phyloP scores from a whole-genome alignment of 2,797 vertebrate species.

The Ctenochaetus hawaiiensis region DNA sequence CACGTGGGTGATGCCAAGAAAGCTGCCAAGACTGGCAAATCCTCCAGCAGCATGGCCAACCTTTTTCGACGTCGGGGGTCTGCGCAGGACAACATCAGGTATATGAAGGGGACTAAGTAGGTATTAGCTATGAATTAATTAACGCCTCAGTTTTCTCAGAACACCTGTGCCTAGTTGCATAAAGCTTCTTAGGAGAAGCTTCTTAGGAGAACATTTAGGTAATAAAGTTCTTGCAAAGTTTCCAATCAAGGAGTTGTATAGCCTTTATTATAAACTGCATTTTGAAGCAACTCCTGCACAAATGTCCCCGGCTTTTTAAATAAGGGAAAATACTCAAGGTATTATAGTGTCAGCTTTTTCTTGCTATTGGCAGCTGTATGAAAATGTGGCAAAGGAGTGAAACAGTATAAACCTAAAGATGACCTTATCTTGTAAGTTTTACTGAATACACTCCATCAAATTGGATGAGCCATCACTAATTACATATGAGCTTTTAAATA shows the following conservation, averaged over 20 bases:
- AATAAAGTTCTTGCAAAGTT: neutral
- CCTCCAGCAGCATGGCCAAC: slow-evolving; percentile 94
- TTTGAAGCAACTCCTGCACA: neutral
- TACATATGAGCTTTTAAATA: neutral
- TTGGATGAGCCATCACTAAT: neutral
- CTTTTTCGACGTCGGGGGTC: slow-evolving; percentile 94
- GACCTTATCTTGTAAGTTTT: neutral
- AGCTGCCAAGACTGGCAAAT: slow-evolving; percentile 89
- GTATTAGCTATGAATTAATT: slow-evolving; percentile 6
- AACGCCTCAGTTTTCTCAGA: neutral
- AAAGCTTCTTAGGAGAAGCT: neutral
- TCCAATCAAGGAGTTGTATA: neutral
- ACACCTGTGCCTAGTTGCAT: neutral
- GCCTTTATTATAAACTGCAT: neutral
- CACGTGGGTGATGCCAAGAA: slow-evolving; percentile 97
- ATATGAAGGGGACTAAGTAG: slow-evolving; percentile 9
- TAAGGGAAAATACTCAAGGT: neutral
- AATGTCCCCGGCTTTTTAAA: neutral
- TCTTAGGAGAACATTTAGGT: neutral
- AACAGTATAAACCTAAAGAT: neutral
- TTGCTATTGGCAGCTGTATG: neutral
- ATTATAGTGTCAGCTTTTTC: neutral
- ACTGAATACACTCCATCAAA: neutral
- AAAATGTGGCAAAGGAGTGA: neutral
- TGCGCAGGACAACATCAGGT: slow-evolving; percentile 93